A percentile compares a stretch with the other conserved stretches of the same genome.
phyloP scores from a whole-genome alignment of 37 sponge, comb jelly and placozoan species.

The Agelas oroides region DNA sequence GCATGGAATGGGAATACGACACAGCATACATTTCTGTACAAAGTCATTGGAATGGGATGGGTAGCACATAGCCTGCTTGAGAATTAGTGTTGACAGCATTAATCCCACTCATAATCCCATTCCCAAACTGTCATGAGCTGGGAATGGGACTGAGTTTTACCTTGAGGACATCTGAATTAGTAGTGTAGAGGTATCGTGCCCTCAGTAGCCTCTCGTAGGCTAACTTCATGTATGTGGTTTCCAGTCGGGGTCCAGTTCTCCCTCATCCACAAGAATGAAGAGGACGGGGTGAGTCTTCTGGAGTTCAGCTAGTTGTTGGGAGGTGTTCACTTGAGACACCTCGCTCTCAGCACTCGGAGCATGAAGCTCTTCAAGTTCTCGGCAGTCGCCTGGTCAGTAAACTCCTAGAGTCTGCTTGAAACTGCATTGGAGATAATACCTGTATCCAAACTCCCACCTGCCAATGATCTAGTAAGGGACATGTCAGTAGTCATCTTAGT shows the following conservation, averaged over 20 bases:
- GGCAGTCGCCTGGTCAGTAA: neutral
- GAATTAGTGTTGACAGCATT: neutral
- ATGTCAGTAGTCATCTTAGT: no score
- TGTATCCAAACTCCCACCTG: no score
- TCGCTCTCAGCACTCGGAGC: constrained; percentile 15
- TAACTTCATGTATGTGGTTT: constrained; percentile 14
- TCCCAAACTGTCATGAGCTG: no score
- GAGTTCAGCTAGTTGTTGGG: constrained; percentile 18
- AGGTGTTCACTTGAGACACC: constrained; percentile 29
- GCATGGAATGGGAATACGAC: neutral
- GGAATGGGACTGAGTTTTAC: neutral
- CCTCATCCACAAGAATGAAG: constrained; percentile 49
- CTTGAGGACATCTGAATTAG: constrained; percentile 31
- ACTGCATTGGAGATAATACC: constrained; percentile 5
- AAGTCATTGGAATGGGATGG: no score
- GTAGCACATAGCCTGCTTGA: no score
- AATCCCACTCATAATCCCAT: no score
- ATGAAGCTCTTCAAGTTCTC: constrained; percentile 16
- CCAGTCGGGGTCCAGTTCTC: constrained; percentile 55
- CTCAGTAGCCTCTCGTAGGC: constrained; percentile 36
- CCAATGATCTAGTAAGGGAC: no score
- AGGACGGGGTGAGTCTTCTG: constrained; percentile 48
- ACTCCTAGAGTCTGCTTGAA: constrained; percentile 9
- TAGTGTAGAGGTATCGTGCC: constrained; percentile 50
- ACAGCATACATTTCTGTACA: no score